Base-by-base conservation (phyloP, 2,888 invertebrate species). In the Orthonychiurus folsomi region DNA sequence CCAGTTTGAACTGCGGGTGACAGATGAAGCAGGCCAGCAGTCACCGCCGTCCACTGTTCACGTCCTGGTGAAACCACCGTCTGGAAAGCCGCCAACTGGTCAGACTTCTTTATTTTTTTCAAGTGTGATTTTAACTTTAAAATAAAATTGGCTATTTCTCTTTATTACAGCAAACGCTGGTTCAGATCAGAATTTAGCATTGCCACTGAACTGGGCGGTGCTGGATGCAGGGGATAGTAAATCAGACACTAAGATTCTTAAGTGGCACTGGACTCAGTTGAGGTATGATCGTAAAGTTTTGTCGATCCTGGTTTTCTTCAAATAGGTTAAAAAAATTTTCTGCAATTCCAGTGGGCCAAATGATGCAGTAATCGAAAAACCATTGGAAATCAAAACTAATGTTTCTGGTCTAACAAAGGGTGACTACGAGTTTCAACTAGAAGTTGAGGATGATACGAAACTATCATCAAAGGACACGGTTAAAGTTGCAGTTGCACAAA, bases 31-130 rank as follows among this genome's bases (percentile, higher is more conserved):
- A 0, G 89, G 88, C 2, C 94, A 95, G 78, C 86, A 85, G 1
- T 90, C 90, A 47, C 20, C 5, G 3, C 85, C 86, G 0, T 91
- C 93, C 0, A 87, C 88, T 68, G 91, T 93, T 0, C 91, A 89
- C 75, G 93, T 95, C 26, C 93, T 93, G 77, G 94, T 95, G 0
- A 93, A 93, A 77, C 88, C 88, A 1, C 88, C 89, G 1, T 88
- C 88, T 1, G 89, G 90, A 76, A 86, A 87, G 61, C 90, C 91
- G 9, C 91, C 91, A 0, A 81, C 83, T 47, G 88, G 89, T 61
- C 80, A 81, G 73, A 60, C 24, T 15, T 50, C 47, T 15, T 62
- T 56, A 5, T 24, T 56, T 9, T 26, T 24, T 18, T 3, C 5
- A 23, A 23, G 24, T 50, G 21, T 18, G 24, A 52, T 53, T 21